A percentile compares a stretch with the other conserved stretches of the same genome.
These are phyloP conservation scores for Crocallis elinguaria DNA, from an alignment of 2,888 invertebrate genomes.

Conservation along the genomic window DNA sequence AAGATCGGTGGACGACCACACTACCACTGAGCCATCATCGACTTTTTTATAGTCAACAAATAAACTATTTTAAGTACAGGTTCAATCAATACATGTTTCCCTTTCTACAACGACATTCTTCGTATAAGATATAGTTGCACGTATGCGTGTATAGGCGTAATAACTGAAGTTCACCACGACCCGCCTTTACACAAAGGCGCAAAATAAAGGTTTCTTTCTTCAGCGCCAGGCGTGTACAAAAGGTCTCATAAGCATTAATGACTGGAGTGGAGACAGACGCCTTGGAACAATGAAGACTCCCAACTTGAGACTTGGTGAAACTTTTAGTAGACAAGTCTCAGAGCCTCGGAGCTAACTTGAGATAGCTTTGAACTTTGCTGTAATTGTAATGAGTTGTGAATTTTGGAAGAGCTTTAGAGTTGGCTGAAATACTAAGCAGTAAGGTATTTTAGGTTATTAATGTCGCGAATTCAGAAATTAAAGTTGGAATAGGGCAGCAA, in stretches of 20 bases:
- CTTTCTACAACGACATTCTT: too few species aligned
- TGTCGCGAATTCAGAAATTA: background rate
- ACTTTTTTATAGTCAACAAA: too few species aligned
- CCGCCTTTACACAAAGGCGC: constrained; percentile 36
- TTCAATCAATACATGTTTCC: too few species aligned
- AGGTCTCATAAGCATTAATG: constrained; percentile 64
- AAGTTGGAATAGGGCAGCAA: too few species aligned
- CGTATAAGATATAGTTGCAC: too few species aligned
- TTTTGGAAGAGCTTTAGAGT: constrained; percentile 36
- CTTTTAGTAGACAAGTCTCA: constrained; percentile 46
- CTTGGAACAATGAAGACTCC: constrained; percentile 63
- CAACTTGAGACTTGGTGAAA: constrained; percentile 63
- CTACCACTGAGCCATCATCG: too few species aligned
- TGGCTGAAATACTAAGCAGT: constrained; percentile 23
- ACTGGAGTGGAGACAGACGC: constrained; percentile 55
- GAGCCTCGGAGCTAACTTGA: constrained; percentile 37
- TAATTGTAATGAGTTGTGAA: constrained; percentile 39
- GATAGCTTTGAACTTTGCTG: constrained; percentile 38
- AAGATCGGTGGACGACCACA: too few species aligned
- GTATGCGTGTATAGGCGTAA: too few species aligned
- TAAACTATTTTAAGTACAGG: too few species aligned
- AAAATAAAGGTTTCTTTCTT: constrained; percentile 56
- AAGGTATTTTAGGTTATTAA: too few species aligned
- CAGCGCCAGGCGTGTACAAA: constrained; percentile 58
- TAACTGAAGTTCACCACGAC: background rate